These are phyloP conservation scores for Saguinus imperator DNA, from an alignment of 2,113 vertebrate species.

Conservation along the genomic window DNA sequence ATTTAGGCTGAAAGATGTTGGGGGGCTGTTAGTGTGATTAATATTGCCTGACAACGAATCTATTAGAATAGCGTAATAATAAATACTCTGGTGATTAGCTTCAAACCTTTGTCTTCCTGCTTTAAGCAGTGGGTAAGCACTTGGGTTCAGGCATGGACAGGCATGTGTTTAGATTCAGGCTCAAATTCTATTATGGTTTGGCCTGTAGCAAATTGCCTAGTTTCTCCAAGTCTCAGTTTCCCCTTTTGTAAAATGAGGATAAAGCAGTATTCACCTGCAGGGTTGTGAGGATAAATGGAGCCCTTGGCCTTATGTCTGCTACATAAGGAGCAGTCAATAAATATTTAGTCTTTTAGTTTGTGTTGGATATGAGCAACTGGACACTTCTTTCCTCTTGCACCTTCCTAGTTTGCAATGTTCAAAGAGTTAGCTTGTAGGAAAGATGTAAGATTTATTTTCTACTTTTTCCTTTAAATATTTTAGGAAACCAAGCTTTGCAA, in stretches of 20 bases:
- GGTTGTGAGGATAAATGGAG: not conserved
- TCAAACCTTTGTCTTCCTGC: not conserved
- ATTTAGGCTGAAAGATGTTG: not conserved
- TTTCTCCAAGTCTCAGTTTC: not conserved
- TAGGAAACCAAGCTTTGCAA: constrained; percentile 58
- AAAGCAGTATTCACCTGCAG: not conserved
- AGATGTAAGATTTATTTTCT: constrained; percentile 64
- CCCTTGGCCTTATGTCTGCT: not conserved
- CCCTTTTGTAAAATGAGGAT: not conserved
- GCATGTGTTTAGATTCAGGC: not conserved
- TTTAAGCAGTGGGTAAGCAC: not conserved
- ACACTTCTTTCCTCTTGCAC: not conserved
- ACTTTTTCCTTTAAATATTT: constrained; percentile 63
- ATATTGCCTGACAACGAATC: not conserved
- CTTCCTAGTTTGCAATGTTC: not conserved
- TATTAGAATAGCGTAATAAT: not conserved
- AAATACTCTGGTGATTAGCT: not conserved
- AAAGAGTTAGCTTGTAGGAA: constrained; percentile 51
- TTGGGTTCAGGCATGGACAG: not conserved
- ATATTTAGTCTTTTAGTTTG: not conserved
- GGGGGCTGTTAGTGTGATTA: not conserved
- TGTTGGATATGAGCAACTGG: not conserved
- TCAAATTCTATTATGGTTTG: not conserved
- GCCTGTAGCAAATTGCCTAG: not conserved
- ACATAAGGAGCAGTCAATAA: not conserved